A percentile compares a stretch with the other conserved stretches of the same genome.
phyloP scores from a whole-genome alignment of 2,888 invertebrate species.

The Perdita meconis region DNA sequence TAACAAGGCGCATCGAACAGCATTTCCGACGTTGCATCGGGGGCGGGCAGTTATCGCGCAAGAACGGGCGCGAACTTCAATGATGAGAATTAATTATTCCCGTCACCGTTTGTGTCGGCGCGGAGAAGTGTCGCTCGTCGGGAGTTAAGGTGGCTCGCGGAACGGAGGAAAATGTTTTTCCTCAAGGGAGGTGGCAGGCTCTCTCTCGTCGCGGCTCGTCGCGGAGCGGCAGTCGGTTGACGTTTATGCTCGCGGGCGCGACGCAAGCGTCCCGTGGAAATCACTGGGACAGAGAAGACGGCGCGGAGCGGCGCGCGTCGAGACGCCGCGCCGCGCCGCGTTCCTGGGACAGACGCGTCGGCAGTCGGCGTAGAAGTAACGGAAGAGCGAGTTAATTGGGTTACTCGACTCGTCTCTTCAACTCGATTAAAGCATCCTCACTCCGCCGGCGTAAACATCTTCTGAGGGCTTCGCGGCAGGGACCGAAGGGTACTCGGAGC shows the following conservation, averaged over 20 bases:
- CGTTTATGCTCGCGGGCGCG: constrained; percentile 53
- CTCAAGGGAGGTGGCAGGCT: constrained; percentile 16
- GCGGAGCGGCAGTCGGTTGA: constrained; percentile 39
- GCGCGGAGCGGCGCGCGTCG: constrained; percentile 13
- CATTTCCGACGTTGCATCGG: neutral
- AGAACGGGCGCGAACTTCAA: constrained; percentile 22
- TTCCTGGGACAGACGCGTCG: neutral
- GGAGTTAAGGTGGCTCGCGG: constrained; percentile 7
- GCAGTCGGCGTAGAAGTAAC: constrained; percentile 59
- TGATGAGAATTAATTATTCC: constrained; percentile 47
- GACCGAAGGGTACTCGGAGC: constrained; percentile 72
- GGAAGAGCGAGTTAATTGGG: constrained; percentile 74
- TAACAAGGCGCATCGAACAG: neutral
- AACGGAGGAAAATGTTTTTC: constrained; percentile 40
- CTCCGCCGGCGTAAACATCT: constrained; percentile 77
- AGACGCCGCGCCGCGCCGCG: no score
- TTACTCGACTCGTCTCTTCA: constrained; percentile 78
- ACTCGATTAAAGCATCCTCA: constrained; percentile 78
- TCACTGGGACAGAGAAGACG: constrained; percentile 26
- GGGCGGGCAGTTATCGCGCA: constrained; percentile 3
- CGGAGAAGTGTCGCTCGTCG: constrained; percentile 32
- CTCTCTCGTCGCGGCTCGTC: constrained; percentile 24
- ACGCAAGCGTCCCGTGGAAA: constrained; percentile 29
- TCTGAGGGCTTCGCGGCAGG: constrained; percentile 75
- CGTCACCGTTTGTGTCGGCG: constrained; percentile 34